phyloP scores from a whole-genome alignment of 2,797 vertebrate genomes.

The Hoplostethus mediterraneus region DNA sequence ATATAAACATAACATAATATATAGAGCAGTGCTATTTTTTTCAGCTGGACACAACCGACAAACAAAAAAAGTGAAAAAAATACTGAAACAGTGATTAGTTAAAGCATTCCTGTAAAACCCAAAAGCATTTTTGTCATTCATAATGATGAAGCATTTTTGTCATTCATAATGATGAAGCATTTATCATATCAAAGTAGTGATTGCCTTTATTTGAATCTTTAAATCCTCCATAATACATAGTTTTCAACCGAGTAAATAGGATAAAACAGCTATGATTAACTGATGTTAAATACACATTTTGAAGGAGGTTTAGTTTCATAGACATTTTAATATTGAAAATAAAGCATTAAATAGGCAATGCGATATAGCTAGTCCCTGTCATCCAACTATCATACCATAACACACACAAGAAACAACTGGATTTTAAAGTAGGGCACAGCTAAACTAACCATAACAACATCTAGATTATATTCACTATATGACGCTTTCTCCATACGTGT shows the following conservation, averaged over 20 bases:
- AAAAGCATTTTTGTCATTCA: too few relatives aligned
- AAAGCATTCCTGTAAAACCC: constrained; percentile 7
- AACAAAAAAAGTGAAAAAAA: too few relatives aligned
- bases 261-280: constrained; percentile 80
- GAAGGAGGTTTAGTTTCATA: constrained; percentile 63
- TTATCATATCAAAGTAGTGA: constrained; percentile 46
- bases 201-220: constrained; percentile 73
- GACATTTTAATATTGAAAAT: constrained; percentile 51
- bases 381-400: constrained; percentile 63
- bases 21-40: too few relatives aligned
- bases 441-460: constrained; percentile 21
- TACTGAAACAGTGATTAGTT: too few relatives aligned
- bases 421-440: background rate
- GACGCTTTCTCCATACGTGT: constrained; percentile 65
- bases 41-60: too few relatives aligned
- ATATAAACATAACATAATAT: too few relatives aligned
- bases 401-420: constrained; percentile 44
- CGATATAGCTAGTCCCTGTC: constrained; percentile 79
- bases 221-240: constrained; percentile 74
- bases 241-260: constrained; percentile 68
- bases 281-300: constrained; percentile 46
- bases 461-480: constrained; percentile 60
- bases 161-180: constrained; percentile 14
- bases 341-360: constrained; percentile 73
- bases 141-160: background rate